Percentiles rank a stretch among this genome's conserved stretches.
Evolutionary conservation across 37 sponge, comb jelly and placozoan genomes (phyloP).

Genomic region (Aplysina aerophoba): DNA sequence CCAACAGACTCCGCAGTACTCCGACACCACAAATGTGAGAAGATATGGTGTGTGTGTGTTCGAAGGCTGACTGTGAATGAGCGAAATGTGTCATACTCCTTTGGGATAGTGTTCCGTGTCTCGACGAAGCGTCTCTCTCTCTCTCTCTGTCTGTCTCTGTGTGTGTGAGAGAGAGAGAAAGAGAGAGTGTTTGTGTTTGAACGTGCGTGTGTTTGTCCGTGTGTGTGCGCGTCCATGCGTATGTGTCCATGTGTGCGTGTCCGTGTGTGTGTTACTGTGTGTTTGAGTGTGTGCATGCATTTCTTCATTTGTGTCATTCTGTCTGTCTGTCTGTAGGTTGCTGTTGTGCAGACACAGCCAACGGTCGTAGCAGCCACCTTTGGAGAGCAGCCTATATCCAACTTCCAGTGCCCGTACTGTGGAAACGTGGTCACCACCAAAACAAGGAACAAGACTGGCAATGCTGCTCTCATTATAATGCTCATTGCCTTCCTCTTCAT

Average conservation of each 20-base stretch:
- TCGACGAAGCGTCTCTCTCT: too few species aligned
- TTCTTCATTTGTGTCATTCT: constrained; percentile 1
- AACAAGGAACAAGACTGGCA: not conserved
- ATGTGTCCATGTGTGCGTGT: not conserved
- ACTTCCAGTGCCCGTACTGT: constrained; percentile 6
- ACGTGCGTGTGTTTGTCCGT: too few species aligned
- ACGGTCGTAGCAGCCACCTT: not conserved
- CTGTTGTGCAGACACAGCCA: not conserved
- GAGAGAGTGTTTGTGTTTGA: too few species aligned
- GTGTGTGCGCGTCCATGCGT: not conserved
- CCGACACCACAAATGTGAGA: too few species aligned
- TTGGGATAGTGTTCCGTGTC: too few species aligned
- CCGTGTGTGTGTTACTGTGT: constrained; percentile 12
- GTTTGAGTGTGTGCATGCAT: not conserved
- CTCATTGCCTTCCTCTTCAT: not conserved
- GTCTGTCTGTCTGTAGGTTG: not conserved
- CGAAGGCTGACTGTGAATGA: too few species aligned
- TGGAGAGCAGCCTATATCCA: not conserved
- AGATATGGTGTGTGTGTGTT: too few species aligned
- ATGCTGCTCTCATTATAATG: not conserved
- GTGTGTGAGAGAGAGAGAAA: too few species aligned
- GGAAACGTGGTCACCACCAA: not conserved
- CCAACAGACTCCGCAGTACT: too few species aligned
- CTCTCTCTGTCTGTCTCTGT: too few species aligned
- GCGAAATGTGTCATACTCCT: too few species aligned